Conservation (phyloP, 1,140 invertebrate species). For the Cyrtorhinus lividipennis region DNA sequence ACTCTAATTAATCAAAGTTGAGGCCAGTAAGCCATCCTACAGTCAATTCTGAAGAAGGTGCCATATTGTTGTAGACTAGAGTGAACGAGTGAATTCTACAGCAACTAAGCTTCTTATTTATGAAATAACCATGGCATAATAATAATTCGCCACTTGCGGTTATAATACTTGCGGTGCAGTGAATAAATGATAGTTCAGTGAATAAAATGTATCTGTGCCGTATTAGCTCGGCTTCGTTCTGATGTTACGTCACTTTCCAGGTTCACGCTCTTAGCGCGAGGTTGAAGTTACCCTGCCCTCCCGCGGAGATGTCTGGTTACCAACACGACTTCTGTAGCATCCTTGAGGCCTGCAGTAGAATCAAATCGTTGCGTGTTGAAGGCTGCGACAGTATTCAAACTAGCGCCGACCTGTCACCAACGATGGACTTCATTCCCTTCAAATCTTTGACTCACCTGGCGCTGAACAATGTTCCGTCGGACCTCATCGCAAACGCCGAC, state of each 20-base stretch:
- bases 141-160: too few species aligned
- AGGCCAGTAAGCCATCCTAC: too few species aligned
- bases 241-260: slow-evolving; percentile 50
- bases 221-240: too few species aligned
- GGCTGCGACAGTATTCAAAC: slow-evolving; percentile 65
- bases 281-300: slow-evolving; percentile 68
- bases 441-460: slow-evolving; percentile 49
- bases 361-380: slow-evolving; percentile 49
- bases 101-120: too few species aligned
- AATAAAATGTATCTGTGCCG: too few species aligned
- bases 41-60: too few species aligned
- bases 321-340: slow-evolving; percentile 76
- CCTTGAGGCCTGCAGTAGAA: slow-evolving; percentile 68
- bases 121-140: too few species aligned
- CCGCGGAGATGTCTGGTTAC: slow-evolving; percentile 47
- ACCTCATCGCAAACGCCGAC: slow-evolving; percentile 48
- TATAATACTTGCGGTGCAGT: too few species aligned
- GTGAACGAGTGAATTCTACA: too few species aligned
- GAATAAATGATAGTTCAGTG: too few species aligned
- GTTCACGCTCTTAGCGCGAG: slow-evolving; percentile 75
- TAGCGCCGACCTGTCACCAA: slow-evolving; percentile 60
- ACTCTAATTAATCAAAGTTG: too few species aligned
- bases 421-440: slow-evolving; percentile 67
- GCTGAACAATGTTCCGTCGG: slow-evolving; percentile 43
- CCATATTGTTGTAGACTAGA: too few species aligned